phyloP scores from a whole-genome alignment of 2,888 invertebrate genomes.

The Thymelicus acteon region DNA sequence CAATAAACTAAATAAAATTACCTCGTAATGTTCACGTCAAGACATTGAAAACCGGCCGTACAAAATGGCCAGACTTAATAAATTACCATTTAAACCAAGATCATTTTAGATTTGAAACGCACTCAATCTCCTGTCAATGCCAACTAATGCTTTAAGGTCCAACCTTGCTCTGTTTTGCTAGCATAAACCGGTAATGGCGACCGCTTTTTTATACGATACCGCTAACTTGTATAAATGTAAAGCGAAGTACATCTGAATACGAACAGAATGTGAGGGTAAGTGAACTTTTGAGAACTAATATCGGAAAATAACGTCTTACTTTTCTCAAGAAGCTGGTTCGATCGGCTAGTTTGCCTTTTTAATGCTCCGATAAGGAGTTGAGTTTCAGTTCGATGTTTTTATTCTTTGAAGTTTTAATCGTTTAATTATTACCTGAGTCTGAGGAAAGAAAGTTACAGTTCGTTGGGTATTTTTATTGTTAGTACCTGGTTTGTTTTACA shows the following conservation, averaged over 20 bases:
- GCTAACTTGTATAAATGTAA: conserved; percentile 64
- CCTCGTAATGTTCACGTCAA: conserved; percentile 8
- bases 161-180: conserved; percentile 62
- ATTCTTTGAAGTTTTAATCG: conserved; percentile 38
- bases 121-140: conserved; percentile 59
- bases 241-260: conserved; percentile 65
- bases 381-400: conserved; percentile 36
- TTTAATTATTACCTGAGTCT: conserved; percentile 34
- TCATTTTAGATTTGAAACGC: conserved; percentile 49
- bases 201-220: conserved; percentile 65
- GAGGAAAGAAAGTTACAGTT: conserved; percentile 32
- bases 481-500: conserved; percentile 29
- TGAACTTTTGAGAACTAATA: conserved; percentile 53
- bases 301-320: conserved; percentile 37
- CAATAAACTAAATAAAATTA: conserved; percentile 10
- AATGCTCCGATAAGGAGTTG: conserved; percentile 33
- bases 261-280: conserved; percentile 56
- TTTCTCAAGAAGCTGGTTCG: conserved; percentile 20
- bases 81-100: conserved; percentile 34
- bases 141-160: conserved; percentile 59
- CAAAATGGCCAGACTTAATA: conserved; percentile 29
- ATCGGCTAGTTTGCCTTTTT: conserved; percentile 36
- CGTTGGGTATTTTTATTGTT: conserved; percentile 28
- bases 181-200: conserved; percentile 57
- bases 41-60: conserved; percentile 31